Conservation (phyloP, 2,888 invertebrate species). For the Dolichomitus sp. region DNA sequence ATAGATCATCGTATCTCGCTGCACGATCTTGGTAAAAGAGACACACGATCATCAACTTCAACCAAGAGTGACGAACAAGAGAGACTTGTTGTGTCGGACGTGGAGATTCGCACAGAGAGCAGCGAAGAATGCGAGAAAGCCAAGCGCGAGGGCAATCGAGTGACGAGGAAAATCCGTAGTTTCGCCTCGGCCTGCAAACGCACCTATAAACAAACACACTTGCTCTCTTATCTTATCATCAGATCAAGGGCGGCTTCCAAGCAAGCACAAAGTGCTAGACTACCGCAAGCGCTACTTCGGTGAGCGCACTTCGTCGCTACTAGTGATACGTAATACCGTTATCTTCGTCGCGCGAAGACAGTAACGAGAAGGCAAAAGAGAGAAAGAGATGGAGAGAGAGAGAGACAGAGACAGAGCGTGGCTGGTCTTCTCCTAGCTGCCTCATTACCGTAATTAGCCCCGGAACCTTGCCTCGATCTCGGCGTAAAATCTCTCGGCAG, state of each 20-base stretch:
- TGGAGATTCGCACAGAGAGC: not conserved
- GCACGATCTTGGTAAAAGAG: slow-evolving; percentile 41
- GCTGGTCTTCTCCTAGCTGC: slow-evolving; percentile 66
- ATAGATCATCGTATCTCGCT: slow-evolving; percentile 62
- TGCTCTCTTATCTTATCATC: slow-evolving; percentile 76
- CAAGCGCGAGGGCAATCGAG: slow-evolving; percentile 17
- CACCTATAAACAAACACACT: slow-evolving; percentile 15
- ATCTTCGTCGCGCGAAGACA: slow-evolving; percentile 56
- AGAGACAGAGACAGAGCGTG: too few species aligned
- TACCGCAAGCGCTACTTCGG: slow-evolving; percentile 61
- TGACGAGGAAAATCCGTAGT: slow-evolving; percentile 16
- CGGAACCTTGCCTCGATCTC: slow-evolving; percentile 77
- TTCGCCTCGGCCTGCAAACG: not conserved
- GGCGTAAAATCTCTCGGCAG: slow-evolving; percentile 74
- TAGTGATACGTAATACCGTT: slow-evolving; percentile 35
- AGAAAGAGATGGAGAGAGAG: slow-evolving; percentile 54
- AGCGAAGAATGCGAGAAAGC: slow-evolving; percentile 29
- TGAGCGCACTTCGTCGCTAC: slow-evolving; percentile 43
- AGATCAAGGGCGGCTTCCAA: slow-evolving; percentile 78
- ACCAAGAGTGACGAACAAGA: slow-evolving; percentile 61
- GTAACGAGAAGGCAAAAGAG: slow-evolving; percentile 43
- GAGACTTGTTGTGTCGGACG: slow-evolving; percentile 44
- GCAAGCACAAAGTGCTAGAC: slow-evolving; percentile 78
- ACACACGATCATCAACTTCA: slow-evolving; percentile 30
- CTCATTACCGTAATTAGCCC: slow-evolving; percentile 82